Percentiles rank a stretch among this genome's conserved stretches.
Evolutionary conservation across 2,797 vertebrate genomes (phyloP).

Genomic region (Tenualosa ilisha): DNA sequence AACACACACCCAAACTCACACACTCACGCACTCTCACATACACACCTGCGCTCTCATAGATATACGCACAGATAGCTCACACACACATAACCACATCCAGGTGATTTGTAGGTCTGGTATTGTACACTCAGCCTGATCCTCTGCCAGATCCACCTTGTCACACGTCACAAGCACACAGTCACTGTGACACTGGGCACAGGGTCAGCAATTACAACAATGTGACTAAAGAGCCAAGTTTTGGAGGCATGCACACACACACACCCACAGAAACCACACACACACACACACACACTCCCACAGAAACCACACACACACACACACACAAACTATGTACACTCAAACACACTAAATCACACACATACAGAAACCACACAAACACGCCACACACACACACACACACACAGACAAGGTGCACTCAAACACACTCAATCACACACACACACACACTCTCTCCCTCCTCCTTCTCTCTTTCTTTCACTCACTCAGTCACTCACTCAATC

Average conservation of each 20-base stretch:
- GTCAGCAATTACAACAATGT: neutral
- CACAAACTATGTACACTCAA: neutral
- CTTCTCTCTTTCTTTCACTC: neutral
- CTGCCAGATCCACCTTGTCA: neutral
- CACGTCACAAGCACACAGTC: neutral
- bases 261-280: neutral
- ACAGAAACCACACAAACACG: neutral
- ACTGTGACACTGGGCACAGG: neutral
- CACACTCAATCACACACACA: neutral
- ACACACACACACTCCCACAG: neutral
- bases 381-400: neutral
- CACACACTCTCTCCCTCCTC: neutral
- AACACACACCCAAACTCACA: neutral
- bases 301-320: neutral
- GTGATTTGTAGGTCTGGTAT: neutral
- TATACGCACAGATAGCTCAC: conserved; percentile 6
- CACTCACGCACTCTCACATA: neutral
- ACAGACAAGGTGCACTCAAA: neutral
- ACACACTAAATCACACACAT: neutral
- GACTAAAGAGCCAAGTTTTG: neutral
- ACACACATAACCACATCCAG: neutral
- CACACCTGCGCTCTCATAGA: neutral
- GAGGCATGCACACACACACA: neutral
- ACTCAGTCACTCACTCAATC: neutral
- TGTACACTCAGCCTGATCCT: neutral